Percentiles rank a stretch among this genome's conserved stretches.
Conservation (phyloP, 35 echinoderm and acorn worm genomes). For the Ophiothrix spiculata region DNA sequence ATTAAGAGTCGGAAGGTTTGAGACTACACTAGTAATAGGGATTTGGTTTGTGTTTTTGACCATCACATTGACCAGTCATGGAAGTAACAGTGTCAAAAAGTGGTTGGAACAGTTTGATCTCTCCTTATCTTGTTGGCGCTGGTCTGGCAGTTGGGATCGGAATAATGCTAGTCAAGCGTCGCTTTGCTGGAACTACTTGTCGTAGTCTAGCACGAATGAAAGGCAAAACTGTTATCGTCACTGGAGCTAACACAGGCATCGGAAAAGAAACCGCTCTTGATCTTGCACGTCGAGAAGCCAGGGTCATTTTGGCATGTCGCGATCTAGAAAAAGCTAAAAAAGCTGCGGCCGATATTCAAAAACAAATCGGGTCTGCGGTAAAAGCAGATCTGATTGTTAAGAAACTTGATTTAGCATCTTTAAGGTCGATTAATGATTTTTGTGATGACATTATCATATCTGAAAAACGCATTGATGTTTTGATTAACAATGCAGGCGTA, state of each 20-base stretch:
- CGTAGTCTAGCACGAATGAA: slow-evolving; percentile 42
- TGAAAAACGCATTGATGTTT: slow-evolving; percentile 58
- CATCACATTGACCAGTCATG: too few relatives aligned
- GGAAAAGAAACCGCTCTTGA: slow-evolving; percentile 81
- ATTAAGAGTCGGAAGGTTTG: too few relatives aligned
- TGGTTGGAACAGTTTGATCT: background rate
- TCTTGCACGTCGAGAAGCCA: slow-evolving; percentile 64
- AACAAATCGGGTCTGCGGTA: slow-evolving; percentile 17
- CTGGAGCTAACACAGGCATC: slow-evolving; percentile 88
- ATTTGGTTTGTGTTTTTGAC: too few relatives aligned
- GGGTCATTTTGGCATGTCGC: slow-evolving; percentile 90
- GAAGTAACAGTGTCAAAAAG: too few relatives aligned
- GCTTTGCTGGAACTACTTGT: slow-evolving; percentile 63
- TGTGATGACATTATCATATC: slow-evolving; percentile 71
- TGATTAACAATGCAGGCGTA: slow-evolving; percentile 92
- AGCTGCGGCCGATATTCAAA: slow-evolving; percentile 63
- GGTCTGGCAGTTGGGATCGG: slow-evolving; percentile 57
- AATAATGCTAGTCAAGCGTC: slow-evolving; percentile 44
- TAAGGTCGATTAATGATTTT: slow-evolving; percentile 69
- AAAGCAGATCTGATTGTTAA: slow-evolving; percentile 57
- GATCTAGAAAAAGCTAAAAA: slow-evolving; percentile 54
- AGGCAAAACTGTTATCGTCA: slow-evolving; percentile 86
- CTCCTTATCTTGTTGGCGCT: background rate
- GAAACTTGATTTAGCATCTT: slow-evolving; percentile 75
- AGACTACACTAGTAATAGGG: too few relatives aligned